Conservation (phyloP, 2,797 vertebrate genomes). For the Mycteria americana region DNA sequence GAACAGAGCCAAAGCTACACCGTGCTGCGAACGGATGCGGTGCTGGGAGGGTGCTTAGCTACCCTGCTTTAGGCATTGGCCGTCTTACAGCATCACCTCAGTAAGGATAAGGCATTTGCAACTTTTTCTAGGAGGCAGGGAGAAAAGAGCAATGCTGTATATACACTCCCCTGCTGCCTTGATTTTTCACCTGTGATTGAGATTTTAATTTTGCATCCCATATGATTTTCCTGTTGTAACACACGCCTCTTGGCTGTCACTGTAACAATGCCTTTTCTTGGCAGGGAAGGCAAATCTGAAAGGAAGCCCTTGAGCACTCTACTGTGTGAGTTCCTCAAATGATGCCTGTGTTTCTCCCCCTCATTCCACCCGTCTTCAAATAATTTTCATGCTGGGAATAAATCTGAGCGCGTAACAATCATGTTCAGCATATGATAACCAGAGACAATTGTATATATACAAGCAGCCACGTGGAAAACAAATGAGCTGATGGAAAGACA, state of each 20-base stretch:
- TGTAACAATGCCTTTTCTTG: conserved; percentile 45
- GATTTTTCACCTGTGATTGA: conserved; percentile 40
- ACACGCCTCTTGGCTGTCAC: conserved; percentile 41
- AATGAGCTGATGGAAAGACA: conserved; percentile 14
- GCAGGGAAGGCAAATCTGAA: conserved; percentile 38
- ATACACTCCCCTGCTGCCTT: not conserved
- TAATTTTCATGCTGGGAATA: conserved; percentile 51
- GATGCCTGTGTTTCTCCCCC: conserved; percentile 26
- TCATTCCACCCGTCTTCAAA: not conserved
- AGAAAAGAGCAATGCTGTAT: not conserved
- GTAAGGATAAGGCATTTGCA: not conserved
- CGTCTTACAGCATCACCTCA: not conserved
- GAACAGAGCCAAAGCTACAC: not conserved
- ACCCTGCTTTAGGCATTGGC: not conserved
- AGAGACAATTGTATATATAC: conserved; percentile 1
- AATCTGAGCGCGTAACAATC: conserved; percentile 19
- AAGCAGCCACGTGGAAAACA: conserved; percentile 35
- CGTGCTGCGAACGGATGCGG: fast-evolving
- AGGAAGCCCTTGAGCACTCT: conserved; percentile 40
- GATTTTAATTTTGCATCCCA: conserved; percentile 46
- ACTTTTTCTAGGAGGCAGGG: not conserved
- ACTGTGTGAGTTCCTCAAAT: not conserved
- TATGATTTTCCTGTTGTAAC: conserved; percentile 40
- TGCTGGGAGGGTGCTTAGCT: not conserved
- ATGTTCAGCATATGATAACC: conserved; percentile 40